Base-by-base conservation (phyloP, 2,888 invertebrate species). In the Unio pictorum region DNA sequence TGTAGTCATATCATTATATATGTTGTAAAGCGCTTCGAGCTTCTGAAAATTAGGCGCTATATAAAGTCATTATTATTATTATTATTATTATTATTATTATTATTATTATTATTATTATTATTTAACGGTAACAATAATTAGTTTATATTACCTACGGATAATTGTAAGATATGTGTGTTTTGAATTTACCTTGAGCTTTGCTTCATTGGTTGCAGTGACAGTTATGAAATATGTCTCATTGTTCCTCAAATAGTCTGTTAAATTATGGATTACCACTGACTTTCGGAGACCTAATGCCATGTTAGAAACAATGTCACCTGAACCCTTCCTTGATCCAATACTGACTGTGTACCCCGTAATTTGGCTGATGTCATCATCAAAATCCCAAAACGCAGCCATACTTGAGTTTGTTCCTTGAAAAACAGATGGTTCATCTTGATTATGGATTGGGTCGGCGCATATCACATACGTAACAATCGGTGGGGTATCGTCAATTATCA, bases 371-470 rank as follows among this genome's bases (percentile, higher is more conserved):
- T 81, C 80, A 62, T 83, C 83, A 1, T 68, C 66, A 58, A 76
- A 78, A 28, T 79, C 75, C 83, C 83, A 83, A 45, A 74, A 78
- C 4, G 77, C 80, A 18, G 78, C 81, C 7, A 83, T 73, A 30
- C 72, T 70, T 23, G 79, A 75, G 64, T 73, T 79, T n/a, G 80
- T 78, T 8, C 83, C 83, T n/a, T 78, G 69, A 54, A 72, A 75
- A 1, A 64, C n/a, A 11, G 78, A 69, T 1, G 79, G 79, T 67
- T 79, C 79, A 62, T 83, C 81, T 55, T 70, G 65, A n/a, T 76
- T 78, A 58, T 80, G 73, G 0, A 73, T 67, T 8, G 84, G 84
- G 62, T 83, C 80, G 8, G 79, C 62, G 65, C 84, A 84, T 64
- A 71, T 72, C 23, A 84, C 75, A 59, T 75, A 81, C 4, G 74